Evolutionary conservation across 2,888 invertebrate genomes (phyloP), one percentile per base, ranked within the genome.

Genomic region (Pherbina coryleti): DNA sequence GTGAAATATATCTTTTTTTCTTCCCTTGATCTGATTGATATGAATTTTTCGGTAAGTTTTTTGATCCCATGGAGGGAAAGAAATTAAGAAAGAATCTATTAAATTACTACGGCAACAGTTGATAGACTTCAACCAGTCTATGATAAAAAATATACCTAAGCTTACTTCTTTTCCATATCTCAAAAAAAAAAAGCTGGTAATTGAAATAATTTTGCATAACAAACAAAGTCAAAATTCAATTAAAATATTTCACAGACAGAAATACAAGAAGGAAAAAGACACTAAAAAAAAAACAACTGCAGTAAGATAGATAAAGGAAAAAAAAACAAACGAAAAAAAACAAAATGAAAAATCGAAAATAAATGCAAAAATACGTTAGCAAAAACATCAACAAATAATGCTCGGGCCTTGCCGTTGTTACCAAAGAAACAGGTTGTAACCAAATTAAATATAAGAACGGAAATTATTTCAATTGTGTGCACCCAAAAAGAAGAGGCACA

Each of bases 381-480:
- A 44, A 14, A 44, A 44, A 31, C 44, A 44, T 11, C 44, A 44
- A 14, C 44, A 44, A 44, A 44, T 11, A 44, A 44, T 44, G 44
- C 14, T 44, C 44, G 44, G 44, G 31, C 14, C 7, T 14, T 44
- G 44, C 44, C 31, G 22, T 69, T 37, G 37, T 17, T 3, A 25
- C 25, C 69, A 28, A 44, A 49, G 49, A 69, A 44, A 49, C 49
- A 49, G 69, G 19, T 49, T 49, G 69, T 31, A 69, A 69, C 22
- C 69, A 69, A 69, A 69, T 69, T 49, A 49, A 69, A 69, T 49
- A 49, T 19, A 37, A 69, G 49, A 69, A 69, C 49, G 69, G 49
- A 69, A 69, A 69, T 69, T 69, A 49, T 69, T 49, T 28, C 49
- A 22, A 69, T 69, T 69, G 69, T 69, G 69, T 31, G 69, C 49